Evolutionary conservation across 1,140 invertebrate genomes (phyloP).

Genomic region (Lanistes nyassanus): DNA sequence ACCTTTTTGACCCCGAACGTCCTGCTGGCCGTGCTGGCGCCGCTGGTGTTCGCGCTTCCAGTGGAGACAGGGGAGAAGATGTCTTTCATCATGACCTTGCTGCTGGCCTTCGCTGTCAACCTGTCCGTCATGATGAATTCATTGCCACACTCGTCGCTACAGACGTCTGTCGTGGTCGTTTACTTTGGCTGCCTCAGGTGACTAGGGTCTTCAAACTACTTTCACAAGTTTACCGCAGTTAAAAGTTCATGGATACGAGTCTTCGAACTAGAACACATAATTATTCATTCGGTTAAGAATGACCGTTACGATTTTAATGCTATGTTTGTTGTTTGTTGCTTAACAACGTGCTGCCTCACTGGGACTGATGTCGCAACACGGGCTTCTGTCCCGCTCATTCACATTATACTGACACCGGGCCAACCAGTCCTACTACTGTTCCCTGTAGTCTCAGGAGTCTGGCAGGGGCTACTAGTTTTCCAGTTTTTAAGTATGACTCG

Average conservation of each 20-base stretch:
- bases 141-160: conserved; percentile 3
- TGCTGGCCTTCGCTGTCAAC: conserved; percentile 36
- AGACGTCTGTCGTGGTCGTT: background rate
- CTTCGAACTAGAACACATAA: background rate
- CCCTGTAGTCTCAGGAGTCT: no score
- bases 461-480: no score
- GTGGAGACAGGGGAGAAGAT: conserved; percentile 33
- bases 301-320: background rate
- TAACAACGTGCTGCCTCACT: background rate
- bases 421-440: no score
- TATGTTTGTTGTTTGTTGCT: background rate
- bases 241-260: background rate
- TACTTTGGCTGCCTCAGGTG: conserved; percentile 7
- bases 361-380: no score
- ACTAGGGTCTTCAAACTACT: background rate
- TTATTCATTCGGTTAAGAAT: background rate
- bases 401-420: no score
- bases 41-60: conserved; percentile 30
- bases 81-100: conserved; percentile 29
- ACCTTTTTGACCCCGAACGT: conserved; percentile 25
- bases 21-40: conserved; percentile 27
- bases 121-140: conserved; percentile 21
- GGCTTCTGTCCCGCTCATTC: background rate
- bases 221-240: background rate
- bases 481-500: no score